A percentile compares a stretch with the other conserved stretches of the same genome.
phyloP scores from a whole-genome alignment of 2,797 vertebrate species.

The Gymnothorax javanicus region DNA sequence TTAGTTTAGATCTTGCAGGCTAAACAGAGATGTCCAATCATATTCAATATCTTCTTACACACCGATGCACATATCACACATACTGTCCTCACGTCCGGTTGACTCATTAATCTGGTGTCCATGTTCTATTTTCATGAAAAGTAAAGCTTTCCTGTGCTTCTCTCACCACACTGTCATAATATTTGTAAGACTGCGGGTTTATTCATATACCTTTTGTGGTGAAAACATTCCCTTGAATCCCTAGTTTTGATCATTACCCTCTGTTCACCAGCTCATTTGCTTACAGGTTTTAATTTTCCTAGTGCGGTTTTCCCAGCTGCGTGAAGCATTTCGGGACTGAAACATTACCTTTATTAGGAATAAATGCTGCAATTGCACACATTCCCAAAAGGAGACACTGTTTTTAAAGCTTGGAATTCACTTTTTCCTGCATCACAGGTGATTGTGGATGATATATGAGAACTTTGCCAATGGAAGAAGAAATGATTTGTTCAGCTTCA shows the following conservation, averaged over 20 bases:
- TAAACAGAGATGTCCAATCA: not conserved
- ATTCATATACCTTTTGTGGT: not conserved
- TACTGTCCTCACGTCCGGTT: not conserved
- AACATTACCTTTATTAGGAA: not conserved
- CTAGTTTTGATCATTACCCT: not conserved
- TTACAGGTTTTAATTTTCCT: not conserved
- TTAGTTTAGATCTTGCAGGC: not conserved
- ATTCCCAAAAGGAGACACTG: not conserved
- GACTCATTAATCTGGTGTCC: not conserved
- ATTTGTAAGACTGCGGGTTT: not conserved
- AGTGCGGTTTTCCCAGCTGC: not conserved
- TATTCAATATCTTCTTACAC: not conserved
- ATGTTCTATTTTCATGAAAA: not conserved
- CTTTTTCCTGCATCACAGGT: not conserved
- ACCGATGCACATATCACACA: not conserved
- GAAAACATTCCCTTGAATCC: not conserved
- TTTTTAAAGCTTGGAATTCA: not conserved
- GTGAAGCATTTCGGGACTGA: not conserved
- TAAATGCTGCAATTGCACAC: not conserved
- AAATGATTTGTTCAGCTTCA: not conserved
- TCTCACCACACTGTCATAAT: not conserved
- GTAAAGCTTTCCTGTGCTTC: not conserved
- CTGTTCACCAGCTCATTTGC: not conserved
- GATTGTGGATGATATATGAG: not conserved
- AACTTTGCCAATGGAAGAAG: not conserved